Evolutionary conservation across 2,797 vertebrate genomes (phyloP), one percentile per base, ranked within the genome.

Genomic region (Odontamblyopus rebecca): DNA sequence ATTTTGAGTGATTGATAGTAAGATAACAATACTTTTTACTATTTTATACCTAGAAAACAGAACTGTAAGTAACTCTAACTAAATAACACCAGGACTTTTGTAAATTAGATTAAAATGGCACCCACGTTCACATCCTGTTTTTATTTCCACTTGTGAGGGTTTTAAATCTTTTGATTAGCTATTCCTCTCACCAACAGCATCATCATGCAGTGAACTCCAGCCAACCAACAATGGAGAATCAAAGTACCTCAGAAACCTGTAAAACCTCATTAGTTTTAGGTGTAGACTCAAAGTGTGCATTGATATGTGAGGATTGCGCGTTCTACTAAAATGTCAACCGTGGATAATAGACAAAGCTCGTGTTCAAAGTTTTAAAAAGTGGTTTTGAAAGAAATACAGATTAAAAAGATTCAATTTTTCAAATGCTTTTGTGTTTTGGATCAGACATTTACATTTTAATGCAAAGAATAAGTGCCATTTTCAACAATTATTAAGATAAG

Each of bases 271-370:
- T 57, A 41, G 56, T 50, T 35, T 44, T 38, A 50, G 68, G 18
- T 59, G 66, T n/a, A 66, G 62, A 8, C 11, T 56, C 6, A 53
- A 29, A 13, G 16, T 44, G 8, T 69, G 41, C 19, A 67, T 29
- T 44, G 15, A 68, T 32, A 66, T 62, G 29, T 72, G 7, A 48
- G n/a, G 61, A 71, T 19, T 12, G 16, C 32, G n/a, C 23, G 53
- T 78, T 71, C 61, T 6, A 23, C 2, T 67, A 15, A 79, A 70
- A 79, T 70, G 44, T n/a, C 32, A 50, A 18, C 2, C 27, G 44
- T 9, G 38, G 50, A 35, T 72, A 67, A 78, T 76, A 59, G 48
- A 68, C 67, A 73, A 64, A 57, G 51, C 23, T 71, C 68, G 38
- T 60, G 60, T 73, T 19, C 57, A 75, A 74, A 61, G 32, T 66